These are phyloP conservation scores for Shargacucullia verbasci DNA, from an alignment of 2,888 invertebrate genomes.

Conservation along the genomic window DNA sequence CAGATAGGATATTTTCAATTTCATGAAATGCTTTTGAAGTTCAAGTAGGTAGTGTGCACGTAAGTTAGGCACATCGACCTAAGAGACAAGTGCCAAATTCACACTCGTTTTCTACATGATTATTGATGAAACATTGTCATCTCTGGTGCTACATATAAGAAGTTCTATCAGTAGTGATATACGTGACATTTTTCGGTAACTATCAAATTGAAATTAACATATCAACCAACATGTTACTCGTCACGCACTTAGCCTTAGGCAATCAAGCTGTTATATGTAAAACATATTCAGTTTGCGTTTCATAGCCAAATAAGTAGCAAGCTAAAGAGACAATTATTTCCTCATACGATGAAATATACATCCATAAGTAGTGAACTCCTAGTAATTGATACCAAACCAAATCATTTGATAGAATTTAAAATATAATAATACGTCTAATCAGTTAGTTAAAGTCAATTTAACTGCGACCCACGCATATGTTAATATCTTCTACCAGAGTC, in stretches of 20 bases:
- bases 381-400: conserved; percentile 41
- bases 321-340: conserved; percentile 37
- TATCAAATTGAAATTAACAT: conserved; percentile 1
- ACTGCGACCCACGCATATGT: conserved; percentile 49
- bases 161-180: no score
- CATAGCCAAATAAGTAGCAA: conserved; percentile 15
- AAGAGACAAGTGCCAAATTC: no score
- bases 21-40: no score
- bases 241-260: neutral
- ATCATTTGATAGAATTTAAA: conserved; percentile 29
- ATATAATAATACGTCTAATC: conserved; percentile 37
- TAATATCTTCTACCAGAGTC: conserved; percentile 42
- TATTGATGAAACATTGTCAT: no score
- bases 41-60: no score
- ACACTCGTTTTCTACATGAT: no score
- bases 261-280: neutral
- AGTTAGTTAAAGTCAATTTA: conserved; percentile 47
- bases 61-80: no score
- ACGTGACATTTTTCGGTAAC: neutral
- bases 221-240: conserved; percentile 20
- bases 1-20: no score
- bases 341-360: conserved; percentile 29
- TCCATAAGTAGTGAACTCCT: conserved; percentile 13
- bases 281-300: conserved; percentile 36
- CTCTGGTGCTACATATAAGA: no score